Conservation (phyloP, 1,140 invertebrate genomes). For the Scaptomyza montana region DNA sequence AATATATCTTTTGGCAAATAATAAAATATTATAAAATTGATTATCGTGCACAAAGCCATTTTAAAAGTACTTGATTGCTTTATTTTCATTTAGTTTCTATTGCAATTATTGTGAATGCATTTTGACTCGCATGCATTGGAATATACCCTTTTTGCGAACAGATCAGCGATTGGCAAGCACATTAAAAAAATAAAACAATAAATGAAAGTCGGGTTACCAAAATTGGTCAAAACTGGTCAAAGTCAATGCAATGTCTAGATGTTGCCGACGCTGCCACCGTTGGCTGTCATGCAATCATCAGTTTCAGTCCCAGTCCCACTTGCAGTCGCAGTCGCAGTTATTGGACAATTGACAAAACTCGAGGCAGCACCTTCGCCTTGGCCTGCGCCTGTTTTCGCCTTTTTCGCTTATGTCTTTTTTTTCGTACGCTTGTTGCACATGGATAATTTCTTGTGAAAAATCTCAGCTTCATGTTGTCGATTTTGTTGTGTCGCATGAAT, state of each 20-base stretch:
- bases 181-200: constrained; percentile 61
- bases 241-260: constrained; percentile 62
- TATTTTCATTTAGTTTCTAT: neutral
- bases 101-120: neutral
- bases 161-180: constrained; percentile 5
- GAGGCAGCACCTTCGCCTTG: constrained; percentile 45
- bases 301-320: constrained; percentile 27
- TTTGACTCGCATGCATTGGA: constrained; percentile 8
- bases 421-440: constrained; percentile 65
- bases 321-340: constrained; percentile 36
- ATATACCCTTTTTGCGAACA: constrained; percentile 41
- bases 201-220: constrained; percentile 77
- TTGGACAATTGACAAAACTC: constrained; percentile 71
- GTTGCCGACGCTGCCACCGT: constrained; percentile 22
- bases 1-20: neutral
- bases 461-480: constrained; percentile 63
- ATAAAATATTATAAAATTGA: too few relatives aligned
- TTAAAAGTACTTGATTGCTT: neutral
- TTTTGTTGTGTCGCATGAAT: constrained; percentile 61
- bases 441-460: constrained; percentile 80
- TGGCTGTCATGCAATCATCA: constrained; percentile 74
- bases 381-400: constrained; percentile 16
- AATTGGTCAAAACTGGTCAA: constrained; percentile 77
- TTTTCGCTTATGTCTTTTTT: constrained; percentile 2
- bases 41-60: too few relatives aligned